Base-by-base conservation (phyloP, 2,888 invertebrate species). In the Octonoba sinensis region DNA sequence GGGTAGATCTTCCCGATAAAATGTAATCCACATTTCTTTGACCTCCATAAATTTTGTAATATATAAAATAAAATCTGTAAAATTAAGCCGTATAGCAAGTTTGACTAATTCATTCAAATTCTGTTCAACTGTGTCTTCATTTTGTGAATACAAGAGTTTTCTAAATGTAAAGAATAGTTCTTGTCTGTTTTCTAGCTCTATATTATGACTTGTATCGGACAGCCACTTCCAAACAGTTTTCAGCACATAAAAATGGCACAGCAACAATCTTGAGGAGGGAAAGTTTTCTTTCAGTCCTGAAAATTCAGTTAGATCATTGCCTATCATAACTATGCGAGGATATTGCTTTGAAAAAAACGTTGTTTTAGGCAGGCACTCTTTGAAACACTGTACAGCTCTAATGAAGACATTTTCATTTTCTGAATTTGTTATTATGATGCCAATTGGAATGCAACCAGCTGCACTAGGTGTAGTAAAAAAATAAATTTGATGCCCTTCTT, bases 191-290 rank as follows among this genome's bases (percentile, higher is more conserved):
- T 27, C 27, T 27, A 3, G 27, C 6, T 36, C 15, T 18, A 64
- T 44, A 36, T 64, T 64, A 44, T 64, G 64, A 16, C 36, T 64
- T 15, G 18, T 16, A 64, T 64, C 44, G 44, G 44, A 64, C 12
- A 64, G 44, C 36, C 64, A 64, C 8, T 15, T 6, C 64, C 64
- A 64, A 16, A 64, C 12, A n/a, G 64, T 18, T 16, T 64, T 64
- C n/a, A 64, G 46, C 18, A 44, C 44, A n/a, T 64, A 36, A 44
- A 44, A 64, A 44, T 64, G 64, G 18, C 64, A 64, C 6, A 64
- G 18, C 44, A 64, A 36, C 18, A 18, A 3, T 64, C 1, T 16
- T 15, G 64, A 36, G 8, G 18, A 18, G 11, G 64, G 64, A 44
- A 64, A 64, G 6, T 16, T 36, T n/a, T 44, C 18, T n/a, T 64